phyloP scores from a whole-genome alignment of 2,113 vertebrate species.

The Cromileptes altivelis region DNA sequence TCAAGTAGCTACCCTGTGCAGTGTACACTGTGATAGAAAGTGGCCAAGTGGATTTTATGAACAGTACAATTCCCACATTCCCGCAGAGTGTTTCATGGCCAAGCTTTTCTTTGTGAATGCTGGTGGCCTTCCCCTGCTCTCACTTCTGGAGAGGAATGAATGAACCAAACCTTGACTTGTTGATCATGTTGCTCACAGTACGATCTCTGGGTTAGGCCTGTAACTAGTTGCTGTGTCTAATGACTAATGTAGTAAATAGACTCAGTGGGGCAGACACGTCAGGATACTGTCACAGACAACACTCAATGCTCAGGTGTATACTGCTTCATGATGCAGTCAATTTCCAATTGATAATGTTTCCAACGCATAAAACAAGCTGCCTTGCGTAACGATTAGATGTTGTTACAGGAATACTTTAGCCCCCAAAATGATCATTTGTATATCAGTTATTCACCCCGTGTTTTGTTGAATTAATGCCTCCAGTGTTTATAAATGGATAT shows the following conservation, averaged over 20 bases:
- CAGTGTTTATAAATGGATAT: too few species aligned
- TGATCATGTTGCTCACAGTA: background rate
- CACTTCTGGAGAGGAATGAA: background rate
- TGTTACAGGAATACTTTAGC: too few species aligned
- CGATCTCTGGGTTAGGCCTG: background rate
- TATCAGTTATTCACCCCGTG: too few species aligned
- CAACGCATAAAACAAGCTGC: background rate
- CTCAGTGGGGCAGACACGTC: background rate
- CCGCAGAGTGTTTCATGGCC: background rate
- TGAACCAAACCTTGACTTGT: background rate
- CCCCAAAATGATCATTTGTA: too few species aligned
- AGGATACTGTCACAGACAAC: background rate
- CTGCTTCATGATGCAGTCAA: background rate
- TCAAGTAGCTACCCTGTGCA: too few species aligned
- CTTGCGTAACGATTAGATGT: background rate
- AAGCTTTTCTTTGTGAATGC: background rate
- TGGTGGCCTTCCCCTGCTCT: too few species aligned
- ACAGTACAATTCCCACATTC: background rate
- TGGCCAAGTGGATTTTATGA: background rate
- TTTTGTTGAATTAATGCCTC: too few species aligned
- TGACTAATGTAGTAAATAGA: background rate
- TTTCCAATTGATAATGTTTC: too few species aligned
- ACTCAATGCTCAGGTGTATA: background rate
- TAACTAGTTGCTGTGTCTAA: background rate
- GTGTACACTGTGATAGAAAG: too few species aligned